Base-by-base conservation (phyloP, 1,140 invertebrate species). In the Nixonia krombeini region DNA sequence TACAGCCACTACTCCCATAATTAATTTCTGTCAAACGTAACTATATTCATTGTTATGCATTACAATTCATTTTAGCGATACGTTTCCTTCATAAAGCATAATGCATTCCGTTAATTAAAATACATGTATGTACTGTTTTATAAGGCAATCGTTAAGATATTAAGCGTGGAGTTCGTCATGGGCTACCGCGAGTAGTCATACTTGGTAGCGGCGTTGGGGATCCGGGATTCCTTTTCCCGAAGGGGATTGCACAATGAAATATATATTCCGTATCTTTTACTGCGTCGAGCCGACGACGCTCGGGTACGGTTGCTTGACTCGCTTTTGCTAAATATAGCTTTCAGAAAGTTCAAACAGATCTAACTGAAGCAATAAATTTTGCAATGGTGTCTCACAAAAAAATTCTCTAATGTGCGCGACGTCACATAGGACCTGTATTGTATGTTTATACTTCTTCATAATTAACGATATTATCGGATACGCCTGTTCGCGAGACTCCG, bases 201-300 rank as follows among this genome's bases (percentile, higher is more conserved):
- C 37, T 58, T 37, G 62, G 58, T 56, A 56, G 45, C 49, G 52
- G 45, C 18, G 46, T 40, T 49, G 33, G 50, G 41, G 56, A 69
- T 61, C 53, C 41, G 56, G 66, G 57, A 74, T 53, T 63, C 56
- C 70, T 65, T 47, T 61, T 65, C 33, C 52, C 45, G 61, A 67
- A 66, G 59, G 64, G 72, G 78, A 81, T 81, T 81, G 80, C 75
- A 81, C 79, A 81, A 81, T 80, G 79, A 81, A 81, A 81, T 81
- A 81, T 81, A 81, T 78, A 78, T 74, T 66, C 72, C 70, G 66
- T 46, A 56, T 64, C 52, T 70, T 70, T 59, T 58, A 35, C 56
- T 18, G 25, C 49, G 13, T 26, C 41, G 45, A 56, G 40, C 45
- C 51, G 51, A 49, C 70, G 29, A 63, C 64, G 45, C 41, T 66